phyloP scores from a whole-genome alignment of 2,797 vertebrate species.

The Accipiter badius region DNA sequence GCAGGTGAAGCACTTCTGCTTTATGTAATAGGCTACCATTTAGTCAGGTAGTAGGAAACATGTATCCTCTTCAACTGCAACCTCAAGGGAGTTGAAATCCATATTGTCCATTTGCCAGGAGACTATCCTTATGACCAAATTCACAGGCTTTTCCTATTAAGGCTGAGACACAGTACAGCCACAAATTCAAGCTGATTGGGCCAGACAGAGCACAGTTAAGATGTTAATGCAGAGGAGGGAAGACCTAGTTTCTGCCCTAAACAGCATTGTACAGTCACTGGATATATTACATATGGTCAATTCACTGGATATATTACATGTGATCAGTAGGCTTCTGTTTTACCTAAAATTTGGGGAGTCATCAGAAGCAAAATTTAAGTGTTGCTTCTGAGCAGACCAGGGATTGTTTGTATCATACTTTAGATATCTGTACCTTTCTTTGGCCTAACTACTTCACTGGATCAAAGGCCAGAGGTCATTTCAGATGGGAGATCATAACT shows the following conservation, averaged over 20 bases:
- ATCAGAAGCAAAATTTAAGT: background rate
- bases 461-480: background rate
- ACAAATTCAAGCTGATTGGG: background rate
- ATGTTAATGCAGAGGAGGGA: background rate
- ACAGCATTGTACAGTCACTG: background rate
- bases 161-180: background rate
- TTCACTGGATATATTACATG: background rate
- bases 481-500: background rate
- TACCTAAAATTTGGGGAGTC: background rate
- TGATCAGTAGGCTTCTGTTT: background rate
- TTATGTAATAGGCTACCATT: background rate
- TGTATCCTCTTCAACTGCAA: background rate
- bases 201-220: background rate
- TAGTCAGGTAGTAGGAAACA: background rate
- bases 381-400: background rate
- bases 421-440: background rate
- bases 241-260: background rate
- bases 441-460: background rate
- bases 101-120: background rate
- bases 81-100: background rate
- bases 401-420: background rate
- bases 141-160: background rate
- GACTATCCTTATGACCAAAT: background rate
- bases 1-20: background rate
- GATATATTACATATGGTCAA: background rate